Conservation (phyloP, 2,113 vertebrate genomes). For the Sphyrna mokarran region DNA sequence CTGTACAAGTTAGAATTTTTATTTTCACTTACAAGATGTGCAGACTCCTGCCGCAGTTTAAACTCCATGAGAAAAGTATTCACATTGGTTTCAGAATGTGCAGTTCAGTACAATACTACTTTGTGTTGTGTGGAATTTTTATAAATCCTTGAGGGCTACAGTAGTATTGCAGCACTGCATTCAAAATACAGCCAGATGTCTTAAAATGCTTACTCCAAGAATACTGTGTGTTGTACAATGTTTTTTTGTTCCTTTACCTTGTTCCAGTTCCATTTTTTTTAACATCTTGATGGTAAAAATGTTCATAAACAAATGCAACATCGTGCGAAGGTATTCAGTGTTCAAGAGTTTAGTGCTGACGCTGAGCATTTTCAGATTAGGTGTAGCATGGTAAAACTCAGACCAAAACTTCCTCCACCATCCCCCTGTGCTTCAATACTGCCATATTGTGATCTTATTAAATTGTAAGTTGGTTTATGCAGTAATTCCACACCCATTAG, state of each 20-base stretch:
- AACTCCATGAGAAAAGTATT: neutral
- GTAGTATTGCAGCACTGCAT: neutral
- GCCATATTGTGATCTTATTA: neutral
- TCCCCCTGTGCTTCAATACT: neutral
- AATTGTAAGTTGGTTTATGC: neutral
- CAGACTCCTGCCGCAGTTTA: neutral
- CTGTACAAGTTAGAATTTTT: neutral
- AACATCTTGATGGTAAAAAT: neutral
- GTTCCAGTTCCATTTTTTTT: neutral
- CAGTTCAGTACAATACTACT: neutral
- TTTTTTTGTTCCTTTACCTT: neutral
- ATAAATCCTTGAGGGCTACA: conserved; percentile 11
- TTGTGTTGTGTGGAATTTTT: conserved; percentile 33
- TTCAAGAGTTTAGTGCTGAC: neutral
- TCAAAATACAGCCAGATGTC: conserved; percentile 28
- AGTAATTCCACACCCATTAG: neutral
- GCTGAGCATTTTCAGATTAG: neutral
- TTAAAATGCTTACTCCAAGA: neutral
- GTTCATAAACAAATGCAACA: neutral
- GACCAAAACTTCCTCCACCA: neutral
- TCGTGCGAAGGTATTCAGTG: neutral
- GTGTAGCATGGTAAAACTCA: neutral
- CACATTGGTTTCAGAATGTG: conserved; percentile 24
- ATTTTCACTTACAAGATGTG: neutral
- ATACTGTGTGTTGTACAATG: neutral